phyloP scores from a whole-genome alignment of 2,888 invertebrate species.

The Eupeodes latifasciatus region DNA sequence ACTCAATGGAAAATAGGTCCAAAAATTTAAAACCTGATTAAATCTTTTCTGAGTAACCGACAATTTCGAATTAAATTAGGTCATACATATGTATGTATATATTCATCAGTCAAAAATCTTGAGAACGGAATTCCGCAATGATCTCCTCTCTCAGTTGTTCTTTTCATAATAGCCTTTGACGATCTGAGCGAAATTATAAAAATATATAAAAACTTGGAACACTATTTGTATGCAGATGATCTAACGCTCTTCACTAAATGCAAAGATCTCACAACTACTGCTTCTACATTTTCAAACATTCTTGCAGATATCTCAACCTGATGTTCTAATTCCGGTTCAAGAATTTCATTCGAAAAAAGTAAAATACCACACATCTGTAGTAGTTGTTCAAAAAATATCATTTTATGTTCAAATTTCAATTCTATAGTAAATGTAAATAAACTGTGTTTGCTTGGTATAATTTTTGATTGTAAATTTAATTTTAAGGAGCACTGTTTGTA shows the following conservation, averaged over 20 bases:
- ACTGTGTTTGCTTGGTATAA: no score
- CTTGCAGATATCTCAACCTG: no score
- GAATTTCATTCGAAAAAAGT: neutral
- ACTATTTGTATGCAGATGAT: slow-evolving; percentile 3
- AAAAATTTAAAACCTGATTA: neutral
- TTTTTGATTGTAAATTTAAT: no score
- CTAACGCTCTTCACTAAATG: neutral
- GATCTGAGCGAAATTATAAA: no score
- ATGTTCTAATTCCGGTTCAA: no score
- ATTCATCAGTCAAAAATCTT: neutral
- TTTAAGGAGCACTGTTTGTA: no score
- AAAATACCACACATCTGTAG: no score
- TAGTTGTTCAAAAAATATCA: neutral
- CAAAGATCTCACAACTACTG: slow-evolving; percentile 1
- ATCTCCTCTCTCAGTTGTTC: neutral
- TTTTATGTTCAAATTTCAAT: neutral
- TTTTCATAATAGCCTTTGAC: neutral
- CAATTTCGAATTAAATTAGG: neutral
- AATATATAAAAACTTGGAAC: neutral
- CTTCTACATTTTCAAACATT: slow-evolving; percentile 5
- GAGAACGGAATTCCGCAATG: neutral
- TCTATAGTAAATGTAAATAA: no score
- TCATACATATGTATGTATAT: no score
- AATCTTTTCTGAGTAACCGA: neutral
- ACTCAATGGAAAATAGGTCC: no score